A percentile compares a stretch with the other conserved stretches of the same genome.
phyloP scores from a whole-genome alignment of 2,113 vertebrate species.

The Leptobrachium ailaonicum region DNA sequence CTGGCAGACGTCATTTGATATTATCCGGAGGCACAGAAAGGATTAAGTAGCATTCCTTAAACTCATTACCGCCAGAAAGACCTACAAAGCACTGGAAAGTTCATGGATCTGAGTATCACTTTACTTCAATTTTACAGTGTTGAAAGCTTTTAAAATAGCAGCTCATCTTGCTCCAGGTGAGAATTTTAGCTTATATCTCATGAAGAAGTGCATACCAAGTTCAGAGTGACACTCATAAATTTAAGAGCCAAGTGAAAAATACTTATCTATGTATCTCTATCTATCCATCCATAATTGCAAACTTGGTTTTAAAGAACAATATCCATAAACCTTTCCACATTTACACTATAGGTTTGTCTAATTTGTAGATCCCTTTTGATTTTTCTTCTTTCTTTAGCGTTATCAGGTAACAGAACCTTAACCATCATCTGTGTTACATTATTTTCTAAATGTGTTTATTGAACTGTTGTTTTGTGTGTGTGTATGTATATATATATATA shows the following conservation, averaged over 20 bases:
- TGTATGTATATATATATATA: no score
- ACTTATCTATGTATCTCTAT: not conserved
- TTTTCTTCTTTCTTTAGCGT: no score
- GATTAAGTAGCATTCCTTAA: slow-evolving; percentile 49
- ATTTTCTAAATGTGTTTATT: no score
- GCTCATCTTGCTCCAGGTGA: not conserved
- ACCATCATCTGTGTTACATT: no score
- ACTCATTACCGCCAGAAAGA: slow-evolving; percentile 46
- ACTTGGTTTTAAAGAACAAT: no score
- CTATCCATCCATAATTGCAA: no score
- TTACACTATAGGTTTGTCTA: no score
- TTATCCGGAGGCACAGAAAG: slow-evolving; percentile 47
- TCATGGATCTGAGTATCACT: slow-evolving; percentile 50
- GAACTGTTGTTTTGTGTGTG: no score
- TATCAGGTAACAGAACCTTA: no score
- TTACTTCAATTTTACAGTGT: slow-evolving; percentile 47
- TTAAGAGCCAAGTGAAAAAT: not conserved
- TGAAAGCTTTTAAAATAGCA: slow-evolving; percentile 46
- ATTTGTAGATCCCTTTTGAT: no score
- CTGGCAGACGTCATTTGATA: slow-evolving; percentile 49
- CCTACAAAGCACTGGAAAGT: slow-evolving; percentile 46
- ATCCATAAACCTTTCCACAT: no score
- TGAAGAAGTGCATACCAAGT: not conserved
- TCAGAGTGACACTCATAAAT: not conserved
- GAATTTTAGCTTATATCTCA: slow-evolving; percentile 21